Evolutionary conservation across 2,797 vertebrate species (phyloP), one percentile per base, ranked within the genome.

Genomic region (Labroides dimidiatus): DNA sequence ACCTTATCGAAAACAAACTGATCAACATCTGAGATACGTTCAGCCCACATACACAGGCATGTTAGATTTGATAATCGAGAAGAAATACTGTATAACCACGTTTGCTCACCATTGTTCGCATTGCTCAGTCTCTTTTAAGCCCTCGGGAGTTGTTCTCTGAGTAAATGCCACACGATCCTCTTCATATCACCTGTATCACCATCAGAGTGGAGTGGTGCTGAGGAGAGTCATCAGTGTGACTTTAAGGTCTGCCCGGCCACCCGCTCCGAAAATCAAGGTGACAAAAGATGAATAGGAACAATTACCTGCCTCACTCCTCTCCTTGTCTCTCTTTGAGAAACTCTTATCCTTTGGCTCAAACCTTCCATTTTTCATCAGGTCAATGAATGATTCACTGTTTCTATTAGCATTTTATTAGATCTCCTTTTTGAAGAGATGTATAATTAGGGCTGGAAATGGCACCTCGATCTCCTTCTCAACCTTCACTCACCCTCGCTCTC

Each of bases 371-470:
- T 92, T 93, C n/a, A 85, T 93, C 87, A 86, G 80, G 58, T 87
- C 87, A 84, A 82, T 91, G 93, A 93, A 88, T 93, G 89, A 94
- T 92, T 92, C 78, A 90, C 78, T 69, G 72, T 80, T 91, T 89
- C 80, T 90, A 87, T 93, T 88, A 89, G 78, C 92, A 93, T 91
- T 89, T 87, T 90, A 89, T 80, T 91, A 80, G 75, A 87, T 84
- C 84, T 87, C 78, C 72, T 73, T 86, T 89, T 88, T 90, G 88
- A 92, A 81, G 66, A 84, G 87, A 83, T 86, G 86, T 84, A 55
- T 77, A 84, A 85, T 87, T 89, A 85, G 84, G 90, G 73, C 47
- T 88, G 84, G 76, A 85, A 88, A 70, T 78, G 70, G 55, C 2
- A 83, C 23, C 48, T 56, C 59, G 11, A 53, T 63, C 1, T 0